phyloP scores from a whole-genome alignment of 2,113 vertebrate genomes.

The Pollachius pollachius region DNA sequence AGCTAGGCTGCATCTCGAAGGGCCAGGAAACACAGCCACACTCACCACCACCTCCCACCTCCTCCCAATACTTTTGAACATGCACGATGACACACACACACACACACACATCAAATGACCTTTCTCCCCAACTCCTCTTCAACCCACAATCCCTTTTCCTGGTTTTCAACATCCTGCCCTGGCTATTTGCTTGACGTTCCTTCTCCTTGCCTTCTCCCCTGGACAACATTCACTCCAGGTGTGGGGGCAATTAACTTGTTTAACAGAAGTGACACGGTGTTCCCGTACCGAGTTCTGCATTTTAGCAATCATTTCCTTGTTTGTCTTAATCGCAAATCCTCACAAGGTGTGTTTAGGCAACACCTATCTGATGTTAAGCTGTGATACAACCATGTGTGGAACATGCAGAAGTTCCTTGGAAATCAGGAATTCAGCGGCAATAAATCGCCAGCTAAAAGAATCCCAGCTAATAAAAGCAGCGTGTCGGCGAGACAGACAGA shows the following conservation, averaged over 20 bases:
- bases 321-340: too few relatives aligned
- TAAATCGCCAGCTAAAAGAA: neutral
- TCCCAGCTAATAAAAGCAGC: conserved; percentile 4
- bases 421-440: too few relatives aligned
- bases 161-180: neutral
- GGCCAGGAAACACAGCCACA: conserved; percentile 40
- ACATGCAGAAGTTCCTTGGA: too few relatives aligned
- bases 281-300: neutral
- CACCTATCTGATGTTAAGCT: too few relatives aligned
- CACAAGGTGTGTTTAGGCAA: too few relatives aligned
- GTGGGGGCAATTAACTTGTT: neutral
- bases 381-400: too few relatives aligned
- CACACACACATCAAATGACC: conserved; percentile 40
- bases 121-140: neutral
- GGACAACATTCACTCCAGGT: neutral
- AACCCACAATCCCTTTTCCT: neutral
- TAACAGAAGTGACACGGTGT: conserved; percentile 13
- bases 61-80: conserved; percentile 10
- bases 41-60: neutral
- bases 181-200: conserved; percentile 8
- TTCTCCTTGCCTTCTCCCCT: conserved; percentile 10
- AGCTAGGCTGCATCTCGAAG: conserved; percentile 46
- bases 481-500: neutral
- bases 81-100: conserved; percentile 35
- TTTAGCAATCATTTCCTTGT: too few relatives aligned